These are phyloP conservation scores for Mythimna impura DNA, from an alignment of 2,888 invertebrate species.

Conservation along the genomic window DNA sequence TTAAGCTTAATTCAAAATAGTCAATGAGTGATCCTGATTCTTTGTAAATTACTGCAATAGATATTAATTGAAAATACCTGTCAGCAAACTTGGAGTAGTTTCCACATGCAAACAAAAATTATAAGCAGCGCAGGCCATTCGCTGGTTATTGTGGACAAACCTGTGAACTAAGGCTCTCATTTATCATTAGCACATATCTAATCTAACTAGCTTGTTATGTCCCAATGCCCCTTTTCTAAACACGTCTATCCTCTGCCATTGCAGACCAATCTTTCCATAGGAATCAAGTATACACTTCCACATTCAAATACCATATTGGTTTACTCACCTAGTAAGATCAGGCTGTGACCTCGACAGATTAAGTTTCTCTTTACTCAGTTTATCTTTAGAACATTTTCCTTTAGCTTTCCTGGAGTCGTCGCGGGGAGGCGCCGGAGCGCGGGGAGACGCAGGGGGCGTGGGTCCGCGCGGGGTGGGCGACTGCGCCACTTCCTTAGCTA, in stretches of 20 bases:
- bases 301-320: background rate
- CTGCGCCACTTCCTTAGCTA: slow-evolving; percentile 94
- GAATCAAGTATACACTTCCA: background rate
- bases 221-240: background rate
- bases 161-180: background rate
- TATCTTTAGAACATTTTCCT: slow-evolving; percentile 81
- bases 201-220: background rate
- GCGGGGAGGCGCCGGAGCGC: slow-evolving; percentile 70
- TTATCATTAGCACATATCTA: background rate
- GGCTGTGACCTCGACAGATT: slow-evolving; percentile 95
- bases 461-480: slow-evolving; percentile 82
- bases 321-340: slow-evolving; percentile 92
- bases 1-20: background rate
- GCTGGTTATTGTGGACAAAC: background rate
- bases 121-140: background rate
- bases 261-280: background rate
- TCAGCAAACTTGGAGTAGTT: background rate
- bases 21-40: background rate
- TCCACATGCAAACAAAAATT: background rate
- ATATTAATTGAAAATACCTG: slow-evolving; percentile 5
- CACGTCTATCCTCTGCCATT: too few species aligned
- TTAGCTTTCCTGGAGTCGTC: slow-evolving; percentile 77
- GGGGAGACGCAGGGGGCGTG: slow-evolving; percentile 82
- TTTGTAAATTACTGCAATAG: background rate
- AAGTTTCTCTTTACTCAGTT: slow-evolving; percentile 90